These are phyloP conservation scores for Corythaeola cristata DNA, from an alignment of 2,113 vertebrate species.

Conservation along the genomic window DNA sequence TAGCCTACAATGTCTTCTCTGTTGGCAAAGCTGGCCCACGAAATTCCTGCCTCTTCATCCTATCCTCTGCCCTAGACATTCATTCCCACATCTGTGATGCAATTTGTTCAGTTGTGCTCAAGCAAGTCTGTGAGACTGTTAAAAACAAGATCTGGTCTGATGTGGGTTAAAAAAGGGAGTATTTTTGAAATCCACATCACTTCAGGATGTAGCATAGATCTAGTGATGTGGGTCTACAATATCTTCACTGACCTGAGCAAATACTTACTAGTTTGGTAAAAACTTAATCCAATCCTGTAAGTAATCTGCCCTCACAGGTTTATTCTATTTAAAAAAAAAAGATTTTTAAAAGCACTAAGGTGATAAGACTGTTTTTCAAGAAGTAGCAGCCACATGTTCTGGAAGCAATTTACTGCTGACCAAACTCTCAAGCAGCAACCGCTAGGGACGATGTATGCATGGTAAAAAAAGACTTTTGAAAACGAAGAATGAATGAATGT, in stretches of 20 bases:
- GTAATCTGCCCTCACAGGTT: neutral
- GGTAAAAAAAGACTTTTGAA: neutral
- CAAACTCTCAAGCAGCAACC: neutral
- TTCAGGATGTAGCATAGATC: neutral
- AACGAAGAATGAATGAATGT: neutral
- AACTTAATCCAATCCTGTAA: neutral
- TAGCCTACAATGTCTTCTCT: neutral
- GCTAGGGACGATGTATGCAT: neutral
- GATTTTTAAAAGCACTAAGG: neutral
- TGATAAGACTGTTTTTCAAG: neutral
- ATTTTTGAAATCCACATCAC: neutral
- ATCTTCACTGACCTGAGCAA: neutral
- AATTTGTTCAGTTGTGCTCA: neutral
- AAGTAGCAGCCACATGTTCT: neutral
- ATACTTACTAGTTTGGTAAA: neutral
- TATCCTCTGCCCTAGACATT: neutral
- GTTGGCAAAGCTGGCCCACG: neutral
- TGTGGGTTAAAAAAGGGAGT: neutral
- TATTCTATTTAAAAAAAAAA: neutral
- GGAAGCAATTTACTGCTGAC: neutral
- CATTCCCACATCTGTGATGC: neutral
- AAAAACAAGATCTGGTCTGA: neutral
- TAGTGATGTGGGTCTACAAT: neutral
- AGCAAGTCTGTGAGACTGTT: neutral
- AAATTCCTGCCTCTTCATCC: neutral